Evolutionary conservation across 2,888 invertebrate genomes (phyloP).

Genomic region (Phytoseiulus persimilis): DNA sequence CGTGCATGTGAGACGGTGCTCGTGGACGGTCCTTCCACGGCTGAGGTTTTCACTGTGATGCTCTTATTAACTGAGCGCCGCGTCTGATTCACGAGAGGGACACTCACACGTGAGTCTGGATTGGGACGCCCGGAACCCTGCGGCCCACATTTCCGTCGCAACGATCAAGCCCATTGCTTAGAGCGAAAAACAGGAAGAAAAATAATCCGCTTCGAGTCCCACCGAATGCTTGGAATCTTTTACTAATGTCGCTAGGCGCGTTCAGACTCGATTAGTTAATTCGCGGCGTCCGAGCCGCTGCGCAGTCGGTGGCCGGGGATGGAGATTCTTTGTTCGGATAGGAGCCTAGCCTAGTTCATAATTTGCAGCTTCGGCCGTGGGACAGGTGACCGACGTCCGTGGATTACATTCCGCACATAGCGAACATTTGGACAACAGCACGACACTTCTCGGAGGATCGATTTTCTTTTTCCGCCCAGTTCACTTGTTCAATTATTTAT

Average conservation of each 20-base stretch:
- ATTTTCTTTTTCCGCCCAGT: background rate
- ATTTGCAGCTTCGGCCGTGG: background rate
- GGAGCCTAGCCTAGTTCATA: background rate
- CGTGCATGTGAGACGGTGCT: background rate
- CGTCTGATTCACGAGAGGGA: no score
- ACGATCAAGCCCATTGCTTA: no score
- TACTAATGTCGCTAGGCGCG: background rate
- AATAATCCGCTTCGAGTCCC: background rate
- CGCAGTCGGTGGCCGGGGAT: background rate
- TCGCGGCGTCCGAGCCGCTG: background rate
- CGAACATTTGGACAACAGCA: background rate
- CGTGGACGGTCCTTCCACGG: no score
- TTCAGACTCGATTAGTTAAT: background rate
- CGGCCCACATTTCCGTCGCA: no score
- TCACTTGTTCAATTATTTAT: conserved; percentile 5
- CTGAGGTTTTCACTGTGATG: no score
- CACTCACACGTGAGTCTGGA: no score
- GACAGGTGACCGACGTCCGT: background rate
- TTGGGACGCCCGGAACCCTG: no score
- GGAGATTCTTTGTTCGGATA: background rate
- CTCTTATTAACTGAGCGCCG: no score
- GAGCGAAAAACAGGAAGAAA: no score
- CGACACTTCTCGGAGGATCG: background rate
- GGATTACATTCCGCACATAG: background rate
- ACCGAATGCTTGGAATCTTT: background rate